phyloP scores from a whole-genome alignment of 2,888 invertebrate species.

The Epinotia brunnichana region DNA sequence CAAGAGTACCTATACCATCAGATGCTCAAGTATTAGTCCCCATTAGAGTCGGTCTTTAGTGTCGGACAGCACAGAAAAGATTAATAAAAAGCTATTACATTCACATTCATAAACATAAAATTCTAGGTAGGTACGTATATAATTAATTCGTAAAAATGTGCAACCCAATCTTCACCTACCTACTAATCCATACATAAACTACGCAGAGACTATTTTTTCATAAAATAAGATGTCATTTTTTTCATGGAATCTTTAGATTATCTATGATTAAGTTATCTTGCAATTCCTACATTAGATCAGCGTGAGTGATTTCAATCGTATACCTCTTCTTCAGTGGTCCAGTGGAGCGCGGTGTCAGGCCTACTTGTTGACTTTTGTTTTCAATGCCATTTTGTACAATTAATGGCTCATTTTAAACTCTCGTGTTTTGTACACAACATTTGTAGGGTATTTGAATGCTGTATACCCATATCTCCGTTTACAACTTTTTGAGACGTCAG shows the following conservation, averaged over 20 bases:
- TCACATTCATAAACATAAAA: too few relatives aligned
- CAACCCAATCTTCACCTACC: neutral
- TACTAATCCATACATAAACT: neutral
- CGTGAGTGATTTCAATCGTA: conserved; percentile 70
- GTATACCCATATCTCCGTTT: too few relatives aligned
- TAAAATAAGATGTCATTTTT: neutral
- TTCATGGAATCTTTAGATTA: neutral
- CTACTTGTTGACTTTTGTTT: conserved; percentile 74
- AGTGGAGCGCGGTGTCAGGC: conserved; percentile 72
- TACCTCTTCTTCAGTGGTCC: conserved; percentile 82
- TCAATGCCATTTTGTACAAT: conserved; percentile 64
- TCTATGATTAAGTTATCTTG: conserved; percentile 48
- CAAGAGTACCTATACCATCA: neutral
- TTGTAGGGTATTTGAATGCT: neutral
- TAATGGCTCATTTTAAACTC: neutral
- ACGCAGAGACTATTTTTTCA: too few relatives aligned
- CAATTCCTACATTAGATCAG: conserved; percentile 49
- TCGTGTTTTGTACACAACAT: neutral
- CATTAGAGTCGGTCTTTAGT: neutral
- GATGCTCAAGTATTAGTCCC: neutral
- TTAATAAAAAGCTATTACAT: too few relatives aligned
- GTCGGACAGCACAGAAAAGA: too few relatives aligned
- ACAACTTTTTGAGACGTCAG: too few relatives aligned
- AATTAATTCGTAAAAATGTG: too few relatives aligned
- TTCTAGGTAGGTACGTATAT: too few relatives aligned